A percentile compares a stretch with the other conserved stretches of the same genome.
Evolutionary conservation across 2,888 invertebrate species (phyloP).

Genomic region (Neuroscelio doddi): DNA sequence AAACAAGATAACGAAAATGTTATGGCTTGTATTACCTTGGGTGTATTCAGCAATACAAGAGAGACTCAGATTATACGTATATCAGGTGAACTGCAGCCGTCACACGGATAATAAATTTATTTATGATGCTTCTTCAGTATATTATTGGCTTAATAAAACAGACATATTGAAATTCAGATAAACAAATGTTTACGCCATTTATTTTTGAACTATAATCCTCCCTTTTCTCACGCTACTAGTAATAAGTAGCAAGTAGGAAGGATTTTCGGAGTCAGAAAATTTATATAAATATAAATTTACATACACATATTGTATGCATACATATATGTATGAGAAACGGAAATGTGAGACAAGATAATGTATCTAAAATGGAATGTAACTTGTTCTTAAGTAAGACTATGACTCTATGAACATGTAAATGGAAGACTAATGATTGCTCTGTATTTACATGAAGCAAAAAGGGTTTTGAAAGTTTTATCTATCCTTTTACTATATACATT

Average conservation of each 20-base stretch:
- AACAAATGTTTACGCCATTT: neutral
- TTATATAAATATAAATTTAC: too few species aligned
- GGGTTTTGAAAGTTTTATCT: too few species aligned
- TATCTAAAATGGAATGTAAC: conserved; percentile 19
- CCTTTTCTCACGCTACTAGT: neutral
- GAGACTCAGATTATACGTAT: neutral
- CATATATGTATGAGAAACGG: neutral
- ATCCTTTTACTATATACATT: conserved; percentile 14
- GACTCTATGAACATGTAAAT: conserved; percentile 51
- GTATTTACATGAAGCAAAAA: conserved; percentile 30
- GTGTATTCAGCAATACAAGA: neutral
- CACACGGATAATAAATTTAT: neutral
- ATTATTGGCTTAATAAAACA: neutral
- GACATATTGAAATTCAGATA: neutral
- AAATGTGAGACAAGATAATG: conserved; percentile 8
- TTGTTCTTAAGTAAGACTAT: conserved; percentile 30
- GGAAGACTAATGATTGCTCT: conserved; percentile 49
- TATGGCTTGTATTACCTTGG: neutral
- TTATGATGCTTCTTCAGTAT: neutral
- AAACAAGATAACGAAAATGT: neutral
- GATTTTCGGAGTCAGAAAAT: too few species aligned
- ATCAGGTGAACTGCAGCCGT: neutral
- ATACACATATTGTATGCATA: neutral
- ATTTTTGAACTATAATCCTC: neutral
- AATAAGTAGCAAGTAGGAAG: too few species aligned